These are phyloP conservation scores for Caranx melampygus DNA, from an alignment of 2,113 vertebrate species.

Conservation along the genomic window DNA sequence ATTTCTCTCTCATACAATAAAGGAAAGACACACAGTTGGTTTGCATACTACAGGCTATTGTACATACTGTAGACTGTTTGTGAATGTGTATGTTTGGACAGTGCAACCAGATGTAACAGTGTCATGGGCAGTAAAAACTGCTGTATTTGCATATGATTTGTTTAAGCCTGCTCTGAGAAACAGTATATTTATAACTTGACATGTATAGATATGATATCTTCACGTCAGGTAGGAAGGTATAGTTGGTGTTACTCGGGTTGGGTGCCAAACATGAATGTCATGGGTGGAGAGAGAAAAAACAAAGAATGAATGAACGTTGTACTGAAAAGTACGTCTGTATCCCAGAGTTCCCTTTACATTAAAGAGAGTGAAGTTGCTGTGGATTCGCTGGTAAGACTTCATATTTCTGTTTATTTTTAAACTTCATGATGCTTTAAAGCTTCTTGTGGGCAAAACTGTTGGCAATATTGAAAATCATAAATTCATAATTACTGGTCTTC, in stretches of 20 bases:
- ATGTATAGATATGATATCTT: no score
- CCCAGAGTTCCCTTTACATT: no score
- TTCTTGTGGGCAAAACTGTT: not conserved
- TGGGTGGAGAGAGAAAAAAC: no score
- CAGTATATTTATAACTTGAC: not conserved
- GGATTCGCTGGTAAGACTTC: no score
- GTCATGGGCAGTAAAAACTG: not conserved
- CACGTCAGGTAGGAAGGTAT: no score
- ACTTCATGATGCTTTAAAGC: not conserved
- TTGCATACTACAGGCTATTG: slow-evolving; percentile 9
- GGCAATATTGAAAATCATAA: not conserved
- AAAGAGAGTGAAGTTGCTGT: not conserved
- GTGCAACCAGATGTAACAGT: not conserved
- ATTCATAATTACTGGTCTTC: not conserved
- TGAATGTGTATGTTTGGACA: no score
- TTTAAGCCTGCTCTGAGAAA: not conserved
- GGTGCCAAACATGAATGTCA: not conserved
- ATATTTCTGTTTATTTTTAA: not conserved
- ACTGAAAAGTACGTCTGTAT: no score
- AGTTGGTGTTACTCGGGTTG: no score
- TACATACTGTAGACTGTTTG: not conserved
- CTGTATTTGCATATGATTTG: slow-evolving; percentile 40
- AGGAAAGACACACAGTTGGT: not conserved
- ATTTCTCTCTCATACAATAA: not conserved
- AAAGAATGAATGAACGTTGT: no score